Conservation (phyloP, 2,797 vertebrate species). For the Tinamus major region DNA sequence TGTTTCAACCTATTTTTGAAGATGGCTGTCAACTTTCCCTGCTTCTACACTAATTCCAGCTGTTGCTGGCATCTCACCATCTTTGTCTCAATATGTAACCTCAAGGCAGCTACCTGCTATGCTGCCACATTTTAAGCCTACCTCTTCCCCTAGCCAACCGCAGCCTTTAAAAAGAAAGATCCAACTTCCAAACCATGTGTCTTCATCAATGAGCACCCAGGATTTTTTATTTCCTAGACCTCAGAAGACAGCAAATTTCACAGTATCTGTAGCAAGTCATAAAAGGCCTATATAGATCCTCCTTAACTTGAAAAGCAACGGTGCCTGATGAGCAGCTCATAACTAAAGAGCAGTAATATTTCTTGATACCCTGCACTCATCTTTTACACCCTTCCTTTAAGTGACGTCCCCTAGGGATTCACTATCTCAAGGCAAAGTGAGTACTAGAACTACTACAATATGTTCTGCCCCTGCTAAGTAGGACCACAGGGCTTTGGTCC, state of each 20-base stretch:
- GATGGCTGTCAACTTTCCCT: background rate
- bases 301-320: background rate
- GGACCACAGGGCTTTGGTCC: background rate
- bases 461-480: background rate
- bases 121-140: background rate
- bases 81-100: background rate
- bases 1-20: background rate
- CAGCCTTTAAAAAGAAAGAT: background rate
- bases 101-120: background rate
- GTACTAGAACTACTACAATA: background rate
- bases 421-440: background rate
- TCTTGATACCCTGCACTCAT: background rate
- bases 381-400: background rate
- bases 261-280: background rate
- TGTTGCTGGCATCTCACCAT: background rate
- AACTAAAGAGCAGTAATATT: background rate
- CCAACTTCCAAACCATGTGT: background rate
- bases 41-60: background rate
- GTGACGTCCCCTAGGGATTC: background rate
- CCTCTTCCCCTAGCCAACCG: background rate
- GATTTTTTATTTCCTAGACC: background rate
- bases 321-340: background rate
- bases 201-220: background rate
- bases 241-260: background rate
- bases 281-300: background rate